These are phyloP conservation scores for Trisateles emortualis DNA, from an alignment of 2,888 invertebrate species.

Conservation along the genomic window DNA sequence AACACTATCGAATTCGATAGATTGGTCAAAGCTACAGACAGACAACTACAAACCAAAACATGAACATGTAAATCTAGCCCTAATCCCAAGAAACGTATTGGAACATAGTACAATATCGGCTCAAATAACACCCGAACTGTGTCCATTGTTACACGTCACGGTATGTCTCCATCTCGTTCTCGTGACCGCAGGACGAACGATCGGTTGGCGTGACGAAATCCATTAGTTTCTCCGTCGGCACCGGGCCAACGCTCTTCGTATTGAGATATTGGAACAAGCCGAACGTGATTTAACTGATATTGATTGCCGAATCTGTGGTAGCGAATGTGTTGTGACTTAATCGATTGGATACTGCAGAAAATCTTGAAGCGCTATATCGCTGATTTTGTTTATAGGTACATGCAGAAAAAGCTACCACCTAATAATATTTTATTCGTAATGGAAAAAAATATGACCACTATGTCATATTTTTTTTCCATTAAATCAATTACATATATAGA, in stretches of 20 bases:
- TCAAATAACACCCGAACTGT: slow-evolving; percentile 20
- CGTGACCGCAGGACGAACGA: slow-evolving; percentile 39
- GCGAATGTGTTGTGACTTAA: slow-evolving; percentile 21
- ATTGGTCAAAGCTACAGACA: no score
- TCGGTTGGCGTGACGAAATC: slow-evolving; percentile 52
- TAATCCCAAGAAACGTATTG: slow-evolving; percentile 8
- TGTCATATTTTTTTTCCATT: no score
- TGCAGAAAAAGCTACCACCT: no score
- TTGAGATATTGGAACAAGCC: slow-evolving; percentile 53
- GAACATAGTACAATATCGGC: slow-evolving; percentile 10
- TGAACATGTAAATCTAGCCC: not conserved
- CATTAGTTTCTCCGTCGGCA: slow-evolving; percentile 49
- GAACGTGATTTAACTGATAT: slow-evolving; percentile 51
- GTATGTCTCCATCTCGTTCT: slow-evolving; percentile 29
- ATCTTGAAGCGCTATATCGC: no score
- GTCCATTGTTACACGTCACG: slow-evolving; percentile 37
- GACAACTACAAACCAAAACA: not conserved
- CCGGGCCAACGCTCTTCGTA: slow-evolving; percentile 44
- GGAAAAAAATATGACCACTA: no score
- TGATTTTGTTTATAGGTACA: no score
- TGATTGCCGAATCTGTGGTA: slow-evolving; percentile 26
- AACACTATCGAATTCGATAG: no score
- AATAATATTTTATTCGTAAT: no score
- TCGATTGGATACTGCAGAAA: slow-evolving; percentile 15
- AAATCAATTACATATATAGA: no score